Evolutionary conservation across 1,140 invertebrate genomes (phyloP).

Genomic region (Pogonus chalceus): DNA sequence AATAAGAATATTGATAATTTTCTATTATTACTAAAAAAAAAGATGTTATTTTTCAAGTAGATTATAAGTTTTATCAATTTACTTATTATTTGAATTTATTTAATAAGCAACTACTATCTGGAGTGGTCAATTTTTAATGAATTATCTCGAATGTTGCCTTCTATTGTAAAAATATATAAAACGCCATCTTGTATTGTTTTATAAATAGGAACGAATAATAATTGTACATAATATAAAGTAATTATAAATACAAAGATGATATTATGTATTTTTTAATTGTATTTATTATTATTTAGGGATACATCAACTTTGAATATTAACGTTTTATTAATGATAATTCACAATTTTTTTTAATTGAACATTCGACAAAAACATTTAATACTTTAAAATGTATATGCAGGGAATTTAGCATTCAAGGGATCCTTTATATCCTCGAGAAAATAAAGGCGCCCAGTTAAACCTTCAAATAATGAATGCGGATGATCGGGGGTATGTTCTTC

Average conservation of each 20-base stretch:
- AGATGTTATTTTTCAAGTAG: too few relatives aligned
- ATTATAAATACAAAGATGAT: neutral
- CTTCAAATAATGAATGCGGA: slow-evolving; percentile 81
- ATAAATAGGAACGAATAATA: neutral
- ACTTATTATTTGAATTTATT: too few relatives aligned
- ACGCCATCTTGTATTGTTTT: neutral
- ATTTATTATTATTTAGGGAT: neutral
- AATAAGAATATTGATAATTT: too few relatives aligned
- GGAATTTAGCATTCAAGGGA: slow-evolving; percentile 55
- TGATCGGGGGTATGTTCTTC: slow-evolving; percentile 60
- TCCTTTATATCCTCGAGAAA: slow-evolving; percentile 54
- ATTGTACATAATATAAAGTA: neutral
- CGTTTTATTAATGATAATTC: too few relatives aligned
- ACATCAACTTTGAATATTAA: too few relatives aligned
- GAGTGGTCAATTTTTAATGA: neutral
- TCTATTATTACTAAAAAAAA: too few relatives aligned
- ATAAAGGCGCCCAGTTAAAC: slow-evolving; percentile 60
- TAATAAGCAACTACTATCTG: neutral
- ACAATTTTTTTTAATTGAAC: too few relatives aligned
- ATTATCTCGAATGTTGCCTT: neutral
- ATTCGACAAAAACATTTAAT: too few relatives aligned
- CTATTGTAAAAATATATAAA: neutral
- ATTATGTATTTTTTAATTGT: neutral
- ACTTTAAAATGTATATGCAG: slow-evolving; percentile 36
- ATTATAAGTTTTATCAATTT: too few relatives aligned